phyloP scores from a whole-genome alignment of 2,113 vertebrate genomes.

The Oreamnos americanus region DNA sequence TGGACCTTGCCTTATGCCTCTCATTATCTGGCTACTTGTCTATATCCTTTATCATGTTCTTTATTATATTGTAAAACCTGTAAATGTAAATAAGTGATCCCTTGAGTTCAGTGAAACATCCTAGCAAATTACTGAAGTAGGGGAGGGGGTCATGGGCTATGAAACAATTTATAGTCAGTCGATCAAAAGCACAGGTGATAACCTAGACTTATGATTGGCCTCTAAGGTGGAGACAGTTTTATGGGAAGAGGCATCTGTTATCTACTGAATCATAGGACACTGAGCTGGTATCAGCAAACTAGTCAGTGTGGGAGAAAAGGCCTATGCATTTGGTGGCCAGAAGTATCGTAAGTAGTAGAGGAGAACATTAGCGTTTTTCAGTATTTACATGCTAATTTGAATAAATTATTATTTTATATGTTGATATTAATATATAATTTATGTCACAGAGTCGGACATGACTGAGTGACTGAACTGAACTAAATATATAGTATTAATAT shows the following conservation, averaged over 20 bases:
- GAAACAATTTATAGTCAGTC: not conserved
- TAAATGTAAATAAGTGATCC: not conserved
- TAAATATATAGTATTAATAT: not conserved
- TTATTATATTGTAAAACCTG: not conserved
- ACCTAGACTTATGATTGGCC: not conserved
- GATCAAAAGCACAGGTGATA: not conserved
- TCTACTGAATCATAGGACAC: not conserved
- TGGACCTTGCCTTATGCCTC: not conserved
- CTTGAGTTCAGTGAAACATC: not conserved
- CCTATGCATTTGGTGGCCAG: not conserved
- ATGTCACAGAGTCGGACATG: rapidly evolving
- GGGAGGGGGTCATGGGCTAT: not conserved
- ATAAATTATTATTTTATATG: not conserved
- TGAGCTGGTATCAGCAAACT: not conserved
- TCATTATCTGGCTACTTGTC: not conserved
- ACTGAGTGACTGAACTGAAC: too few relatives aligned
- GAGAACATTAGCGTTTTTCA: not conserved
- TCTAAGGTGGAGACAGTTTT: not conserved
- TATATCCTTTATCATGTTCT: not conserved
- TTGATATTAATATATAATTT: not conserved
- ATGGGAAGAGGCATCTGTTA: not conserved
- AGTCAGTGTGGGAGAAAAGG: not conserved
- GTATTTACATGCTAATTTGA: not conserved
- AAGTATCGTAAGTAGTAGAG: not conserved
- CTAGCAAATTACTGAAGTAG: not conserved